Conservation (phyloP, 92 coral and sea anemone genomes). For the Zoanthus solanderi region DNA sequence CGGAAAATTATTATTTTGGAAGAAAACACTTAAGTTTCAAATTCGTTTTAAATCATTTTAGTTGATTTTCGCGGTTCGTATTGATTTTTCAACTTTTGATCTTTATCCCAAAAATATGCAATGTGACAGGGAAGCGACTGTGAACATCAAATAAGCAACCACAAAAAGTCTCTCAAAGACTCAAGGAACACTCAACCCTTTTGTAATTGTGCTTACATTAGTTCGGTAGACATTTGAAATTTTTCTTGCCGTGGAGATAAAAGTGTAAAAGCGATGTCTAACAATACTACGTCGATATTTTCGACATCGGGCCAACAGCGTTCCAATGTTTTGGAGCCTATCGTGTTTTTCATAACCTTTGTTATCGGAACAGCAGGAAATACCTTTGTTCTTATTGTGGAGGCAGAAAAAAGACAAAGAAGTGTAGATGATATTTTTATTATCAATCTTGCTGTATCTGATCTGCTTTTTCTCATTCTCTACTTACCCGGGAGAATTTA, state of each 20-base stretch:
- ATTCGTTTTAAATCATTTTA: neutral
- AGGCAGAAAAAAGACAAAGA: slow-evolving; percentile 14
- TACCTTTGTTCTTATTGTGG: slow-evolving; percentile 27
- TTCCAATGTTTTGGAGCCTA: slow-evolving; percentile 1
- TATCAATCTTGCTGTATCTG: slow-evolving; percentile 22
- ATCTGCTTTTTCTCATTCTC: slow-evolving; percentile 29
- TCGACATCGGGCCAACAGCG: neutral
- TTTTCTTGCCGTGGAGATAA: neutral
- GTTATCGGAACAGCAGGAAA: slow-evolving; percentile 41
- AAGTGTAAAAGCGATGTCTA: neutral
- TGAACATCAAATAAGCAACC: neutral
- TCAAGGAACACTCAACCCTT: neutral
- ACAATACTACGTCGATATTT: neutral
- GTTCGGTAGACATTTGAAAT: neutral
- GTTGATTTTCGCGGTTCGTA: neutral
- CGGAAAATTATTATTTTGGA: neutral
- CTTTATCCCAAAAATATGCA: neutral
- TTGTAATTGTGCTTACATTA: neutral
- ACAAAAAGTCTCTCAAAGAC: neutral
- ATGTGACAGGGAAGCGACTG: neutral
- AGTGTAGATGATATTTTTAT: slow-evolving; percentile 34
- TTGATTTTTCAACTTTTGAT: neutral
- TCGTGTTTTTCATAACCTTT: slow-evolving; percentile 33
- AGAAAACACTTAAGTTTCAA: neutral
- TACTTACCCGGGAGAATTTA: slow-evolving; percentile 26